These are phyloP conservation scores for Ifrita kowaldi DNA, from an alignment of 2,113 vertebrate genomes.

Conservation along the genomic window DNA sequence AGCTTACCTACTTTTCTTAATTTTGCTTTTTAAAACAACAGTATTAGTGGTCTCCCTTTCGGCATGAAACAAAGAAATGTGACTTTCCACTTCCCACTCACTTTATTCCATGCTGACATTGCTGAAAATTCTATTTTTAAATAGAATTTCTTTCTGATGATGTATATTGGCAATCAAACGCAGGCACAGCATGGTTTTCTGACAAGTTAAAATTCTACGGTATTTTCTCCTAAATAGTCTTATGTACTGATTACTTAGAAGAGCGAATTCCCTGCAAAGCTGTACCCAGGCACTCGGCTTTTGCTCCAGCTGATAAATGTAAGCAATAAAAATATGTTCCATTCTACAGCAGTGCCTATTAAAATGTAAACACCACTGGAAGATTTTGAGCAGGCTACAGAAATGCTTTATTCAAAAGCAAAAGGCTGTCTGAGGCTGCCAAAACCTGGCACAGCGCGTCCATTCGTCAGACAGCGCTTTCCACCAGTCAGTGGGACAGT, in stretches of 20 bases:
- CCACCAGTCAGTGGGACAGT: neutral
- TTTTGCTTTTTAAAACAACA: neutral
- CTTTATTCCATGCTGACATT: neutral
- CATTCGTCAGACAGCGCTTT: neutral
- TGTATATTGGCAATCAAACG: neutral
- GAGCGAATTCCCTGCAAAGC: neutral
- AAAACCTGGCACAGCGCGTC: neutral
- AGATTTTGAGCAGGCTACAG: constrained; percentile 66
- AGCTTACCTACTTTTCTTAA: neutral
- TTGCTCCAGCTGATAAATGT: constrained; percentile 54
- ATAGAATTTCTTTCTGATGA: neutral
- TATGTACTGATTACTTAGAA: neutral
- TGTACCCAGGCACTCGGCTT: neutral
- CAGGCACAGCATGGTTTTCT: neutral
- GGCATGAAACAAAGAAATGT: neutral
- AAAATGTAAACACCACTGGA: constrained; percentile 70
- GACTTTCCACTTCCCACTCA: neutral
- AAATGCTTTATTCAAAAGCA: constrained; percentile 69
- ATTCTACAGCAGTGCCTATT: constrained; percentile 61
- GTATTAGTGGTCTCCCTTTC: neutral
- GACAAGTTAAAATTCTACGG: neutral
- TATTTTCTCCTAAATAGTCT: neutral
- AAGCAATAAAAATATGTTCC: constrained; percentile 63
- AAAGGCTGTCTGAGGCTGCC: constrained; percentile 21
- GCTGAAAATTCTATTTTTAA: neutral